Evolutionary conservation across 2,797 vertebrate genomes (phyloP).

Genomic region (Schizopygopsis malacanthus): DNA sequence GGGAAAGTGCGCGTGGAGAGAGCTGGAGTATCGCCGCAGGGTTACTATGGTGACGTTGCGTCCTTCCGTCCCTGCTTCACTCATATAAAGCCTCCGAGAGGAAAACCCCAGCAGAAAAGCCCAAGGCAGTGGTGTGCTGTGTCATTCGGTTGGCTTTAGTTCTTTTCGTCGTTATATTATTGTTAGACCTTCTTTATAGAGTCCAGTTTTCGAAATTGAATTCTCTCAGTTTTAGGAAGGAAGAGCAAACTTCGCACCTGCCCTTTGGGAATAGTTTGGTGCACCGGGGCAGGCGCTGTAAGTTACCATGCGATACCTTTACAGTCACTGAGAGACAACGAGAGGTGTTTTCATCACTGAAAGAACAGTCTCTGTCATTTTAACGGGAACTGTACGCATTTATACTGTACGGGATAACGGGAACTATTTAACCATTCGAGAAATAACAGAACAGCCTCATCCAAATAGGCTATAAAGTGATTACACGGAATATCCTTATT

Average conservation of each 20-base stretch:
- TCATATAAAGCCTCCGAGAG: slow-evolving; percentile 71
- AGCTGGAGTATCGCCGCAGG: slow-evolving; percentile 24
- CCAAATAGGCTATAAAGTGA: neutral
- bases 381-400: neutral
- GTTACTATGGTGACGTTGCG: slow-evolving; percentile 73
- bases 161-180: neutral
- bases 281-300: slow-evolving; percentile 42
- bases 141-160: neutral
- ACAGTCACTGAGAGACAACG: slow-evolving; percentile 18
- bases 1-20: neutral
- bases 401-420: neutral
- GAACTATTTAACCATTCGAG: neutral
- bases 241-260: slow-evolving; percentile 74
- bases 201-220: slow-evolving; percentile 32
- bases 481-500: slow-evolving; percentile 28
- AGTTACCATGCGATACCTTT: slow-evolving; percentile 35
- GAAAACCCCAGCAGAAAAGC: slow-evolving; percentile 60
- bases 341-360: slow-evolving; percentile 14
- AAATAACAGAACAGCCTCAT: neutral
- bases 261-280: slow-evolving; percentile 59
- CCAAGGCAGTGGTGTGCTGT: slow-evolving; percentile 57
- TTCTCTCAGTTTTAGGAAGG: slow-evolving; percentile 24
- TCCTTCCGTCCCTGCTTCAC: slow-evolving; percentile 66
- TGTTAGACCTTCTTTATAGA: neutral
- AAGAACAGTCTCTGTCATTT: neutral